Evolutionary conservation across 2,113 vertebrate genomes (phyloP).

Genomic region (Rhea americana): DNA sequence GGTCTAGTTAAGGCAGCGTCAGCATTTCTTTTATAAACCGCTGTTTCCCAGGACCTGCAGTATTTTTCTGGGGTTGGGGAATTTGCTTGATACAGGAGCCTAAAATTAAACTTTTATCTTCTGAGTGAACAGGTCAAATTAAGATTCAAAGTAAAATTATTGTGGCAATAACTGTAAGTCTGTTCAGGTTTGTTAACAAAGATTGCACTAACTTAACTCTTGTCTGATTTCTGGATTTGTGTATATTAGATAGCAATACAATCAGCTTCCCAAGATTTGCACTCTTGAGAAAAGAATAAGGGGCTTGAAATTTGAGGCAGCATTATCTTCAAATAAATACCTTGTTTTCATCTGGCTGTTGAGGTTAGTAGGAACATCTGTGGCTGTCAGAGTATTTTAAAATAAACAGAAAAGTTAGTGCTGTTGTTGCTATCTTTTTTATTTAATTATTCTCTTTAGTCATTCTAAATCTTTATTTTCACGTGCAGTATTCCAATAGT

Average conservation of each 20-base stretch:
- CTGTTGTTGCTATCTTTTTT: neutral
- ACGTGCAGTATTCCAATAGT: neutral
- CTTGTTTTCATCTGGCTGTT: neutral
- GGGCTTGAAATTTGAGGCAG: neutral
- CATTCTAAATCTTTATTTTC: neutral
- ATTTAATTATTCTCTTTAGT: neutral
- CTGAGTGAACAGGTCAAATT: conserved; percentile 11
- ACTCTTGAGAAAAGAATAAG: neutral
- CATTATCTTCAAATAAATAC: neutral
- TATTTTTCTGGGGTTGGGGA: neutral
- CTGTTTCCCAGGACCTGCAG: neutral
- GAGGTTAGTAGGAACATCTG: neutral
- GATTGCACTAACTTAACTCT: neutral
- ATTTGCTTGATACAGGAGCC: conserved; percentile 12
- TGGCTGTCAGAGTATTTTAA: neutral
- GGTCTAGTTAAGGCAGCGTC: conserved; percentile 11
- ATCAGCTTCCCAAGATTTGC: neutral
- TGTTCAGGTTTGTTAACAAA: neutral
- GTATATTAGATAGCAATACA: neutral
- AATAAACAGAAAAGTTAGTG: neutral
- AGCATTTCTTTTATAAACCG: conserved; percentile 49
- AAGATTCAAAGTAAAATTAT: neutral
- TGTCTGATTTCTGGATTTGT: neutral
- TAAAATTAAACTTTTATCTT: neutral
- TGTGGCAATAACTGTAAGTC: neutral